Conservation (phyloP, 2,113 vertebrate species). For the Chaenocephalus aceratus region DNA sequence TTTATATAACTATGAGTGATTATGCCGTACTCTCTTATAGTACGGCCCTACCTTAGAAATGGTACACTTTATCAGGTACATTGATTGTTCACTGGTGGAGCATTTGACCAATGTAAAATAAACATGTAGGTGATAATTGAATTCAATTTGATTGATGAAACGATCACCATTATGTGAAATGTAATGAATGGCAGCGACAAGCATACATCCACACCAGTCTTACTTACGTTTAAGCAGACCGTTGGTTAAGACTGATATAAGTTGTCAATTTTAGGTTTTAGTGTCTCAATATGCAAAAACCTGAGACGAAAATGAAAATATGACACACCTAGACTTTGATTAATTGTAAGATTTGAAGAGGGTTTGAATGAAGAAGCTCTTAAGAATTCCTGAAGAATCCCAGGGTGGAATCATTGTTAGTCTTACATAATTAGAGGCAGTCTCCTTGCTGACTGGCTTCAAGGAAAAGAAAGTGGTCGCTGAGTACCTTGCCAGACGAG, state of each 20-base stretch:
- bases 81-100: not conserved
- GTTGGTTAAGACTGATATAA: not conserved
- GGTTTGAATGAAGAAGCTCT: not conserved
- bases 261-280: not conserved
- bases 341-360: not conserved
- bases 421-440: constrained; percentile 42
- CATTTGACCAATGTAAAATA: not conserved
- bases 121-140: not conserved
- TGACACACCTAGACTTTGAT: not conserved
- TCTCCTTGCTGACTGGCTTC: constrained; percentile 29
- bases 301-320: not conserved
- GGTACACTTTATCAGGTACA: not conserved
- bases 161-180: not conserved
- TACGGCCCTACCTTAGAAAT: not conserved
- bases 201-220: not conserved
- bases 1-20: not conserved
- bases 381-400: constrained; percentile 41
- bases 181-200: not conserved
- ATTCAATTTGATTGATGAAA: not conserved
- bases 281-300: not conserved
- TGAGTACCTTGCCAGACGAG: constrained; percentile 22
- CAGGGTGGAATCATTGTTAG: constrained; percentile 12
- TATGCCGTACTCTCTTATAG: not conserved
- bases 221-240: not conserved
- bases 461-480: constrained; percentile 21